These are phyloP conservation scores for Nothocercus nigrocapillus DNA, from an alignment of 2,113 vertebrate genomes.

Conservation along the genomic window DNA sequence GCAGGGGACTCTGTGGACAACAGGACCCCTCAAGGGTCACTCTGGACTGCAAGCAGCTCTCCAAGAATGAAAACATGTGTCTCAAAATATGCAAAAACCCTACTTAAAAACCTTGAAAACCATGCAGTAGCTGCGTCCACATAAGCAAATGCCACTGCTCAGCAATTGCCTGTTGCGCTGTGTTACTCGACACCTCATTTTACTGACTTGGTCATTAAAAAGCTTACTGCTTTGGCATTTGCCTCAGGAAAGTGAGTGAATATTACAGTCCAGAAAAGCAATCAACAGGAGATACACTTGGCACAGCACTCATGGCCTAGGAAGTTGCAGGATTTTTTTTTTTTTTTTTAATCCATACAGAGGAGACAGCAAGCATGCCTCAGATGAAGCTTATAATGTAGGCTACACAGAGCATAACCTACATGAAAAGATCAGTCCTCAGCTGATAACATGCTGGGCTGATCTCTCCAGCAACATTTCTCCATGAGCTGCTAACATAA, in stretches of 20 bases:
- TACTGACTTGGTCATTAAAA: background rate
- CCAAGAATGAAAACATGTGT: background rate
- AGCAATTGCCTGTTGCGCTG: background rate
- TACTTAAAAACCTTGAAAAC: background rate
- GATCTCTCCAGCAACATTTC: fast-evolving
- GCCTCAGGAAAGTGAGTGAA: background rate
- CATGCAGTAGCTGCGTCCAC: fast-evolving
- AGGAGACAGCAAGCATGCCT: background rate
- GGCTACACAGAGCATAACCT: background rate
- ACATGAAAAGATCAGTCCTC: background rate
- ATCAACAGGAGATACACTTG: background rate
- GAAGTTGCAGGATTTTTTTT: background rate
- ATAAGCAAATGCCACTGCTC: background rate
- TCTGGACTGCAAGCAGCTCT: background rate
- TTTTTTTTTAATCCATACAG: background rate
- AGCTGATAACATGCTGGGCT: background rate
- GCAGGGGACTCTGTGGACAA: fast-evolving
- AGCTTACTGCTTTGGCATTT: background rate
- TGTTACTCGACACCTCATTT: fast-evolving
- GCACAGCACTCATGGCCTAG: background rate
- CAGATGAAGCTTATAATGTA: background rate
- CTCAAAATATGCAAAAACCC: background rate
- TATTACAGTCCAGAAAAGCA: background rate
- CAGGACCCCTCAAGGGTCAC: background rate
- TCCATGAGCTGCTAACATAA: background rate